phyloP scores from a whole-genome alignment of 2,888 invertebrate species.

The Rhogogaster chlorosoma region DNA sequence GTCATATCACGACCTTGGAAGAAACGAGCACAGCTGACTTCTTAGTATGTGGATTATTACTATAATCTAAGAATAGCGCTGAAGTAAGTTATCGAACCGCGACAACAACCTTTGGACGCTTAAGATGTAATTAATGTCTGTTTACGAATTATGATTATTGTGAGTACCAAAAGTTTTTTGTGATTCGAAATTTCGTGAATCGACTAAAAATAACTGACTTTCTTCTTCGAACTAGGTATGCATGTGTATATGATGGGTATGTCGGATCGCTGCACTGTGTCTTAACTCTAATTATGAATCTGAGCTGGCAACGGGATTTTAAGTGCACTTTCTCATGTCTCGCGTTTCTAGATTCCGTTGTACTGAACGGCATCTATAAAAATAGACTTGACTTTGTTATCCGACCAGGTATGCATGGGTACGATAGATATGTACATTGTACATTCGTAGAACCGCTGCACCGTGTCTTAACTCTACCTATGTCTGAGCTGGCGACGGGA shows the following conservation, averaged over 20 bases:
- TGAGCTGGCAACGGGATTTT: background rate
- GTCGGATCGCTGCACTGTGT: background rate
- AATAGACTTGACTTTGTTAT: background rate
- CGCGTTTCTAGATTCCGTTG: background rate
- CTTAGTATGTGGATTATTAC: background rate
- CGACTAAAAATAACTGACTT: background rate
- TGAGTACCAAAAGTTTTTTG: background rate
- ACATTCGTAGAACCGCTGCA: background rate
- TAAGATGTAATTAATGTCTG: background rate
- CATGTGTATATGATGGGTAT: background rate
- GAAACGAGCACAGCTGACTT: slow-evolving; percentile 9
- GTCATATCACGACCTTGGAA: background rate
- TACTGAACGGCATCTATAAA: background rate
- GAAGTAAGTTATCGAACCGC: slow-evolving; percentile 20
- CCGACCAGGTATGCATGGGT: background rate
- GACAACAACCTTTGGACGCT: background rate
- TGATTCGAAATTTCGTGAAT: background rate
- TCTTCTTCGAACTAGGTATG: background rate
- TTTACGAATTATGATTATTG: background rate
- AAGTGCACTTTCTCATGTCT: background rate
- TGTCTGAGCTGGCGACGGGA: background rate
- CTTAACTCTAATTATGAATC: background rate
- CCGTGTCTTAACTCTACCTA: background rate
- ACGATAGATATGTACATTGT: background rate
- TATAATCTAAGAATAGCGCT: slow-evolving; percentile 31